phyloP scores from a whole-genome alignment of 1,140 invertebrate genomes.

The Liolophura sinensis region DNA sequence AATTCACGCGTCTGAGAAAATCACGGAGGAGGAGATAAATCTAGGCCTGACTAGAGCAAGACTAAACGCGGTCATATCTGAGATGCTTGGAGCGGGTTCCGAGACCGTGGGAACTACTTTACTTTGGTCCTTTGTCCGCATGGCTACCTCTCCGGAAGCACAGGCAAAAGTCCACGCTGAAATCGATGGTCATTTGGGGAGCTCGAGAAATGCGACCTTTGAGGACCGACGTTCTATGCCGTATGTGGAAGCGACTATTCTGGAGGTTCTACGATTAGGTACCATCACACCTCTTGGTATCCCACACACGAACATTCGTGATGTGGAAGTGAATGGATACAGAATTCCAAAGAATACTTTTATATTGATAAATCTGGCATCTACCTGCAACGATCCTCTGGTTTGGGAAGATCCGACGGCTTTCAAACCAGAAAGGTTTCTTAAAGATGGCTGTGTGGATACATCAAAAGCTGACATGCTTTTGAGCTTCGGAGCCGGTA shows the following conservation, averaged over 20 bases:
- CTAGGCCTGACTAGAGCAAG: constrained; percentile 6
- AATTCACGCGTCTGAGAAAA: constrained; percentile 4
- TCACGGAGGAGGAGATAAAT: constrained; percentile 1
- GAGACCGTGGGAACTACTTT: constrained; percentile 84
- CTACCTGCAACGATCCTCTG: constrained; percentile 36
- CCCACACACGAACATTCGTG: constrained; percentile 28
- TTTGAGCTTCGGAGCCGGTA: constrained; percentile 20
- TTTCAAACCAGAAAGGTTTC: constrained; percentile 77
- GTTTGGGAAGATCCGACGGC: constrained; percentile 70
- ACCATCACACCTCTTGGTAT: constrained; percentile 54
- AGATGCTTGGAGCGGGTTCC: constrained; percentile 83
- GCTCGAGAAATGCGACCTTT: constrained; percentile 72
- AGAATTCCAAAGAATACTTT: constrained; percentile 46
- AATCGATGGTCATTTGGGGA: constrained; percentile 77
- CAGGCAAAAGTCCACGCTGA: constrained; percentile 83
- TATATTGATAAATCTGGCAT: constrained; percentile 48
- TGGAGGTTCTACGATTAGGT: constrained; percentile 40
- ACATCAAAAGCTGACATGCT: constrained; percentile 7
- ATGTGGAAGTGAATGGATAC: constrained; percentile 45
- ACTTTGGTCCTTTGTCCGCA: constrained; percentile 81
- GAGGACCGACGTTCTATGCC: constrained; percentile 66
- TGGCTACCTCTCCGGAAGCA: constrained; percentile 72
- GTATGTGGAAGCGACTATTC: constrained; percentile 40
- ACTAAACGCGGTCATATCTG: constrained; percentile 45
- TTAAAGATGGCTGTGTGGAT: constrained; percentile 66